Base-by-base conservation (phyloP, 2,797 vertebrate genomes). In the Iguana delicatissima region DNA sequence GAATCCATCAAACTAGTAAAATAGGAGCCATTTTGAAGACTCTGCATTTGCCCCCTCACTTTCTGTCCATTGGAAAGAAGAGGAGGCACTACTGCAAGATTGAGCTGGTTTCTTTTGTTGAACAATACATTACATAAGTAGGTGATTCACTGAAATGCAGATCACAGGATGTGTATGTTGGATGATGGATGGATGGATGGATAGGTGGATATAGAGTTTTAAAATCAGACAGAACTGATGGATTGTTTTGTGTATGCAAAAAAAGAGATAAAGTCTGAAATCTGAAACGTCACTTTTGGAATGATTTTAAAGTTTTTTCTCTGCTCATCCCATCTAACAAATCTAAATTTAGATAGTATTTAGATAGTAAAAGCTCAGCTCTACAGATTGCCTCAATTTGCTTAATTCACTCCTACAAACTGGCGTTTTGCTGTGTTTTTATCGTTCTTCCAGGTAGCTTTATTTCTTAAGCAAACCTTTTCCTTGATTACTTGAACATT, bases 111-210 rank as follows among this genome's bases (percentile, higher is more conserved):
- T 94, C 93, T 91, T 93, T 92, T 93, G 0, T 88, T 87, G 93
- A 95, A 93, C 90, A 94, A 88, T 92, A 93, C 81, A 90, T 96
- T 95, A 96, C 85, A 89, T 95, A 95, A 95, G 95, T 91, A 94
- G 5, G 52, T 94, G 94, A 96, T 95, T 94, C 94, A 96, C 57
- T 94, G 38, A 84, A 64, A 87, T 69, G 18, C 52, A 76, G 32
- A 64, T 32, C 22, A 76, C 35, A 32, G 50, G 12, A 55, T n/a
- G 42, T 67, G 2, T 52, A 80, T 67, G 20, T 52, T 91, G 89
- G 91, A 92, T 85, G 91, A 29, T 79, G 42, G 38, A 72, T n/a
- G n/a, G 38, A 72, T n/a, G n/a, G 50, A 52, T 72, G 26, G 64
- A 93, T 91, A 92, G 93, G 90, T 91, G 87, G 92, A 93, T 32